A percentile compares a stretch with the other conserved stretches of the same genome.
phyloP scores from a whole-genome alignment of 2,888 invertebrate genomes.

The Odontothrips loti region DNA sequence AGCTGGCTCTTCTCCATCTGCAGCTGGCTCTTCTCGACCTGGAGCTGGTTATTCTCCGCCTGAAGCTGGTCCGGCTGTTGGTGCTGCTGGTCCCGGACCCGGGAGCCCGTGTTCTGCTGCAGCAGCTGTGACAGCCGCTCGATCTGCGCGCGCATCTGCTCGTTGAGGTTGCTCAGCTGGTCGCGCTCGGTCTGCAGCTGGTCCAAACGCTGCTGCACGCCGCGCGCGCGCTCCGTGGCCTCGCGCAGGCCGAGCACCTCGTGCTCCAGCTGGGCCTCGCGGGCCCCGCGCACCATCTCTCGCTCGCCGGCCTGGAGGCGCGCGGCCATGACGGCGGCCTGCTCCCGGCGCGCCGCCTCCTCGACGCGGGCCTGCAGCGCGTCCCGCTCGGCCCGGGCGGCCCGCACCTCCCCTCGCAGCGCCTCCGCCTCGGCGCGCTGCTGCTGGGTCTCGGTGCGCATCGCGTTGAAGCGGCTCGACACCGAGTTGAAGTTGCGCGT shows the following conservation, averaged over 20 bases:
- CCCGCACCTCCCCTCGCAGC: neutral
- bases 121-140: constrained; percentile 1
- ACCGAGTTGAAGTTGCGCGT: constrained; percentile 14
- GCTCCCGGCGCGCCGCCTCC: neutral
- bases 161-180: neutral
- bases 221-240: neutral
- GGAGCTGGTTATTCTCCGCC: neutral
- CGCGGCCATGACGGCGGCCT: neutral
- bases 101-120: constrained; percentile 10
- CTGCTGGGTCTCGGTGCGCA: neutral
- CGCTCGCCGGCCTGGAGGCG: neutral
- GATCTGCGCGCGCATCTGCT: constrained; percentile 1
- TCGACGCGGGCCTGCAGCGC: neutral
- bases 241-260: neutral
- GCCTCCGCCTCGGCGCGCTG: neutral
- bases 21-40: neutral
- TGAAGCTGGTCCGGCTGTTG: neutral
- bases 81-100: neutral
- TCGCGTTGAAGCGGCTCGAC: constrained; percentile 9
- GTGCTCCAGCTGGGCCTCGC: constrained; percentile 14
- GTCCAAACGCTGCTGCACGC: neutral
- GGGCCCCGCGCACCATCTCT: neutral
- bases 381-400: neutral
- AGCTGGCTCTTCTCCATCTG: neutral
- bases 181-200: neutral